Conservation (phyloP, 2,113 vertebrate genomes). For the Callorhinus ursinus region DNA sequence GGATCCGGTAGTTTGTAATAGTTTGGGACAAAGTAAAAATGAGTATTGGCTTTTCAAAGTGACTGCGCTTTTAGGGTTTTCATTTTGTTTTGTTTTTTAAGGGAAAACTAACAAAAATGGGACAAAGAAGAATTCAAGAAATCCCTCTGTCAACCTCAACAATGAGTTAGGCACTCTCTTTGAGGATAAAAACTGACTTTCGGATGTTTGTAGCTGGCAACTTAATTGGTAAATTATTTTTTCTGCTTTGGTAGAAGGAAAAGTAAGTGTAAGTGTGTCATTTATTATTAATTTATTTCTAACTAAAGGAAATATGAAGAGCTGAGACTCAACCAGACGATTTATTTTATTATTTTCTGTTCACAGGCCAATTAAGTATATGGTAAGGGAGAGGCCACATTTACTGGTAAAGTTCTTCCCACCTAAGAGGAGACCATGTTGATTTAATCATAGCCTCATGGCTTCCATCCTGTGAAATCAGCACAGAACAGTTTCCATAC, state of each 20-base stretch:
- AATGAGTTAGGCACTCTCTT: background rate
- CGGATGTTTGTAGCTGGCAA: background rate
- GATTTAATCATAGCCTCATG: background rate
- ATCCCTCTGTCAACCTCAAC: background rate
- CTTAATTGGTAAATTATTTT: background rate
- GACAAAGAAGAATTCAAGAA: background rate
- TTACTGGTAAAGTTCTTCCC: background rate
- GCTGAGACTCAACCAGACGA: background rate
- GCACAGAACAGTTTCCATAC: background rate
- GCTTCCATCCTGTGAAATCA: background rate
- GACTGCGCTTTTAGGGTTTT: background rate
- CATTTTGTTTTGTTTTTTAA: background rate
- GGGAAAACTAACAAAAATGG: background rate
- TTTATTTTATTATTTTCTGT: background rate
- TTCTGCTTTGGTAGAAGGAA: background rate
- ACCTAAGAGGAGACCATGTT: background rate
- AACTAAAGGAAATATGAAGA: background rate
- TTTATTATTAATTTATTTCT: constrained; percentile 6
- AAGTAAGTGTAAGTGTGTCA: background rate
- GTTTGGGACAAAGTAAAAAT: background rate
- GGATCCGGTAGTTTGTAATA: background rate
- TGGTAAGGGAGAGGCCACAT: background rate
- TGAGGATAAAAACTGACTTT: background rate
- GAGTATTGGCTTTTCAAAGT: constrained; percentile 36
- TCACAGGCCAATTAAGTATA: background rate